A percentile compares a stretch with the other conserved stretches of the same genome.
phyloP scores from a whole-genome alignment of 2,113 vertebrate species.

The Polypterus bichir region DNA sequence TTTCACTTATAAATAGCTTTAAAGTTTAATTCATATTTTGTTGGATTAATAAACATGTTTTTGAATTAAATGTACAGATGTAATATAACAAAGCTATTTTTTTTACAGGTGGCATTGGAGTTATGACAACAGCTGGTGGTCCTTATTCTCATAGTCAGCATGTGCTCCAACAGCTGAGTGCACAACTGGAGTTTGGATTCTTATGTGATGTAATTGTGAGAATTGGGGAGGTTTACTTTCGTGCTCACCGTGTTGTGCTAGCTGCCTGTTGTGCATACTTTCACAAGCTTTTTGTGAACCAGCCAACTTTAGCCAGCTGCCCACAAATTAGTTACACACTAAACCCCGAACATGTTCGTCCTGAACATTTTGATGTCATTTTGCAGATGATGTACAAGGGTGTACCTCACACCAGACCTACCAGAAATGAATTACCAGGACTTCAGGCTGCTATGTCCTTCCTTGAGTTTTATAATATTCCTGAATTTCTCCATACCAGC shows the following conservation, averaged over 20 bases:
- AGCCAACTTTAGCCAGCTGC: neutral
- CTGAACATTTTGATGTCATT: slow-evolving; percentile 9
- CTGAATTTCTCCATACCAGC: neutral
- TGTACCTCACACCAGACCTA: neutral
- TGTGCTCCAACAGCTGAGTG: slow-evolving; percentile 8
- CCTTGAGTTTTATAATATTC: slow-evolving; percentile 1
- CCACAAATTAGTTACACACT: neutral
- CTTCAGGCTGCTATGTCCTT: slow-evolving; percentile 4
- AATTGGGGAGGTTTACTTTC: slow-evolving; percentile 10
- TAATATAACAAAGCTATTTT: no score
- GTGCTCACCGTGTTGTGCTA: slow-evolving; percentile 16
- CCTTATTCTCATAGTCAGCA: slow-evolving; percentile 6
- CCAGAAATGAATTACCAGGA: neutral
- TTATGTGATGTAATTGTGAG: slow-evolving; percentile 14
- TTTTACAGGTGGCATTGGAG: no score
- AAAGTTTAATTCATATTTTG: no score
- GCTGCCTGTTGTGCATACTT: slow-evolving; percentile 19
- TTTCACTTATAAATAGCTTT: no score
- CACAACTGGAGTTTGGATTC: slow-evolving; percentile 16
- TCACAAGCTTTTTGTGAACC: slow-evolving; percentile 12
- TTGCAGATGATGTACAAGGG: slow-evolving; percentile 15
- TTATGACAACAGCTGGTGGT: no score
- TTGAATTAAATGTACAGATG: no score
- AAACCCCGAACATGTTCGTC: slow-evolving; percentile 1
- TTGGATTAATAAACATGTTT: no score